Evolutionary conservation across 2,888 invertebrate species (phyloP).

Genomic region (Portevinia maculata): DNA sequence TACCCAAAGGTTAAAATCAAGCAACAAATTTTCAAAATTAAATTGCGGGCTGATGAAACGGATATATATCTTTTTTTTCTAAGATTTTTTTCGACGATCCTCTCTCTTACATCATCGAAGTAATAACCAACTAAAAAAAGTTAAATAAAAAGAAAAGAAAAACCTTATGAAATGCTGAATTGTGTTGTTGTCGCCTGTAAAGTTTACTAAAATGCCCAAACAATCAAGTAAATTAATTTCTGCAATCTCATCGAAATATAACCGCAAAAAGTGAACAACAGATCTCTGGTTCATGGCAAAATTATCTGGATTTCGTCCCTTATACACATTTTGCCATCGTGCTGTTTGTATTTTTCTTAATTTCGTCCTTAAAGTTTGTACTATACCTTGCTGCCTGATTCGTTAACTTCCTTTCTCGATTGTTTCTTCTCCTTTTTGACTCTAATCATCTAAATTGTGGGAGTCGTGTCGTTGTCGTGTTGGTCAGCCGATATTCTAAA

Average conservation of each 20-base stretch:
- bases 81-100: slow-evolving; percentile 34
- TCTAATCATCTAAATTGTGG: neutral
- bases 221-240: slow-evolving; percentile 1
- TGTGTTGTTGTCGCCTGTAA: slow-evolving; percentile 15
- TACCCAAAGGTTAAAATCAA: neutral
- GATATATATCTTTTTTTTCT: slow-evolving; percentile 35
- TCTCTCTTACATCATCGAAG: slow-evolving; percentile 67
- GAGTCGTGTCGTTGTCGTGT: neutral
- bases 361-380: slow-evolving; percentile 46
- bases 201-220: slow-evolving; percentile 3
- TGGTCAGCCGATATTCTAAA: neutral
- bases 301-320: slow-evolving; percentile 51
- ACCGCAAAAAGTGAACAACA: slow-evolving; percentile 8
- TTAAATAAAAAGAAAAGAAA: neutral
- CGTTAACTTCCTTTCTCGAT: slow-evolving; percentile 30
- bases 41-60: neutral
- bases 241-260: slow-evolving; percentile 39
- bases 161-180: slow-evolving; percentile 26
- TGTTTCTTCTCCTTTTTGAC: neutral
- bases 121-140: slow-evolving; percentile 13
- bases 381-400: slow-evolving; percentile 27
- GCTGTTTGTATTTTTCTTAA: slow-evolving; percentile 46
- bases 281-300: slow-evolving; percentile 45
- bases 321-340: slow-evolving; percentile 65
- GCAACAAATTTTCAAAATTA: neutral